phyloP scores from a whole-genome alignment of 2,797 vertebrate genomes.

The Scyliorhinus canicula region DNA sequence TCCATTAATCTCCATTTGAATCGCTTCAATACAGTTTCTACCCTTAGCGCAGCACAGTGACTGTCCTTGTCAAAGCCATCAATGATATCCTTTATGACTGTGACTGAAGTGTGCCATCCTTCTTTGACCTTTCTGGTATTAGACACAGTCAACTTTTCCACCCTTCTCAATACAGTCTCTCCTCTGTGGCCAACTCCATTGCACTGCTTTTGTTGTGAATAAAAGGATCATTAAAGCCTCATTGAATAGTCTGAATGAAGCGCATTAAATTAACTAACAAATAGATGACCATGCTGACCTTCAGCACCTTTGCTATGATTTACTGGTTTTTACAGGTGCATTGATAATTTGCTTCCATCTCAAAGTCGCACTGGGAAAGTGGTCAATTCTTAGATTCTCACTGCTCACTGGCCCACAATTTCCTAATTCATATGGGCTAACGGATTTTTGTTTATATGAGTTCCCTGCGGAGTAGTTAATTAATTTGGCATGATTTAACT shows the following conservation, averaged over 20 bases:
- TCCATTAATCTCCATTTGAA: background rate
- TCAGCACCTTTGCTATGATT: background rate
- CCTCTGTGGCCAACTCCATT: background rate
- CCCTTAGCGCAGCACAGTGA: background rate
- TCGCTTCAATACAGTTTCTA: background rate
- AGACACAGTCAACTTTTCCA: background rate
- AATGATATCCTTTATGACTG: background rate
- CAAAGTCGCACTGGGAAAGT: background rate
- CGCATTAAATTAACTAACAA: background rate
- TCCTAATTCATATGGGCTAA: too few relatives aligned
- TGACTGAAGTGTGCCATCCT: background rate
- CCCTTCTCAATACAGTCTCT: background rate
- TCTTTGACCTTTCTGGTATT: background rate
- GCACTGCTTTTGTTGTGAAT: background rate
- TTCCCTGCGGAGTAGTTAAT: too few relatives aligned
- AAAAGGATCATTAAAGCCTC: background rate
- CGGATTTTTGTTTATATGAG: too few relatives aligned
- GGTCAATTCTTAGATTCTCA: background rate
- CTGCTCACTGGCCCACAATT: background rate
- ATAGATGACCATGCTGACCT: background rate
- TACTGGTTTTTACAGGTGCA: background rate
- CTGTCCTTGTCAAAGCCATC: background rate
- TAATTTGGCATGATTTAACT: too few relatives aligned
- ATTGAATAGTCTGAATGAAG: background rate
- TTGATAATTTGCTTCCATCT: background rate